Evolutionary conservation across 2,888 invertebrate genomes (phyloP).

Genomic region (Rhamnusium bicolor): DNA sequence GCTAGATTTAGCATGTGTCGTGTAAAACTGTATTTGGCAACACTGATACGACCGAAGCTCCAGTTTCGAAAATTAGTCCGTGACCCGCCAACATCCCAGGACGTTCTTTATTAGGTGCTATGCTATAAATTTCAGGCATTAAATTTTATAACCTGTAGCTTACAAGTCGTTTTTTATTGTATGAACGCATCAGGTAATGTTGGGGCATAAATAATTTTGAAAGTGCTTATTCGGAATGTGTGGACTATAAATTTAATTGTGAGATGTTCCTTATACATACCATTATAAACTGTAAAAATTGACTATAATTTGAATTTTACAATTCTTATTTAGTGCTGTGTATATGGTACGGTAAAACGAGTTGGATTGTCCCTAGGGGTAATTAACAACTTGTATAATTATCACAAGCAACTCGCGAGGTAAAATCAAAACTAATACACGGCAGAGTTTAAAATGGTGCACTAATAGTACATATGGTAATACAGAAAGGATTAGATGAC

Average conservation of each 20-base stretch:
- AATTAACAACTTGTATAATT: neutral
- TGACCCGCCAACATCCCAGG: slow-evolving; percentile 53
- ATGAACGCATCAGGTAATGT: slow-evolving; percentile 59
- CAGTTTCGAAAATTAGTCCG: slow-evolving; percentile 56
- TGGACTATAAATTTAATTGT: slow-evolving; percentile 62
- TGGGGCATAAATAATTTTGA: slow-evolving; percentile 62
- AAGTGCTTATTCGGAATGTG: slow-evolving; percentile 59
- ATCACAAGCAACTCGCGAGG: neutral
- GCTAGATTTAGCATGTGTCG: neutral
- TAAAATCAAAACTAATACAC: neutral
- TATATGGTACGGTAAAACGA: slow-evolving; percentile 11
- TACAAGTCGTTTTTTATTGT: slow-evolving; percentile 60
- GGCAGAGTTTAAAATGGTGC: too few relatives aligned
- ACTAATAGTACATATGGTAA: too few relatives aligned
- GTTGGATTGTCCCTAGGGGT: neutral
- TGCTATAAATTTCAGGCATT: slow-evolving; percentile 61
- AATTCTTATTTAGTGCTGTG: slow-evolving; percentile 46
- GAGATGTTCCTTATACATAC: slow-evolving; percentile 54
- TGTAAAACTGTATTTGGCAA: neutral
- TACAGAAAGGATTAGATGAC: too few relatives aligned
- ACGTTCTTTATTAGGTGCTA: slow-evolving; percentile 62
- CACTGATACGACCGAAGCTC: slow-evolving; percentile 37
- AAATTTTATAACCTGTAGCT: slow-evolving; percentile 61
- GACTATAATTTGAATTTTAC: slow-evolving; percentile 54
- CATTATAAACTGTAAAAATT: slow-evolving; percentile 52